Evolutionary conservation across 1,140 invertebrate genomes (phyloP).

Genomic region (Sycophaga agraensis): DNA sequence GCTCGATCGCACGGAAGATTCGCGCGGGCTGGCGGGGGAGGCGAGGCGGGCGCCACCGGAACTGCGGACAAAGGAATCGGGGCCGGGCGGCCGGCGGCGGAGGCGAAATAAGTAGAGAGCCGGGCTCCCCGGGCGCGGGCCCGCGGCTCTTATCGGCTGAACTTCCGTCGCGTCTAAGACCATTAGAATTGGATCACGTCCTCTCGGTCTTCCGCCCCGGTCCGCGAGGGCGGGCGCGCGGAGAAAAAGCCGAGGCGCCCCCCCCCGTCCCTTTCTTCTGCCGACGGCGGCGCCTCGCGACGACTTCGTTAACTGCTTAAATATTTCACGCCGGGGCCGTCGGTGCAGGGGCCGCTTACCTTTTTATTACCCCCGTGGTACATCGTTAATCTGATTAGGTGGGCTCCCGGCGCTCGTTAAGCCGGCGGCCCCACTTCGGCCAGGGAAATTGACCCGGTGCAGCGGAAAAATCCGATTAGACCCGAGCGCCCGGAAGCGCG

Average conservation of each 20-base stretch:
- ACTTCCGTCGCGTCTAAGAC: neutral
- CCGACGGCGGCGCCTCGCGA: no score
- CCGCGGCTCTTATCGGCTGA: neutral
- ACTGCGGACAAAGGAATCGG: neutral
- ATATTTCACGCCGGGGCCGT: conserved; percentile 4
- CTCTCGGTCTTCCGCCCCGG: neutral
- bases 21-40: neutral
- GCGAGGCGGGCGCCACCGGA: neutral
- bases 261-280: neutral
- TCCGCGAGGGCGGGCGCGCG: no score
- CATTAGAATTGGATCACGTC: conserved; percentile 17
- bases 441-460: no score
- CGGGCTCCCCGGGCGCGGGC: neutral
- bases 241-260: no score
- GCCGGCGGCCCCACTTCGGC: no score
- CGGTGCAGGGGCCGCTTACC: neutral
- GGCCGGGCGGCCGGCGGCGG: neutral
- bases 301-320: conserved; percentile 7
- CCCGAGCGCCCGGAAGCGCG: no score
- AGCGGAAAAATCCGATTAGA: no score
- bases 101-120: conserved; percentile 3
- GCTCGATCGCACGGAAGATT: conserved; percentile 14
- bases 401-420: no score
- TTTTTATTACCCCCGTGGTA: conserved; percentile 1
- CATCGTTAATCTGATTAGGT: no score